These are phyloP conservation scores for Drosophila baimaii DNA, from an alignment of 1,140 invertebrate species.

Conservation along the genomic window DNA sequence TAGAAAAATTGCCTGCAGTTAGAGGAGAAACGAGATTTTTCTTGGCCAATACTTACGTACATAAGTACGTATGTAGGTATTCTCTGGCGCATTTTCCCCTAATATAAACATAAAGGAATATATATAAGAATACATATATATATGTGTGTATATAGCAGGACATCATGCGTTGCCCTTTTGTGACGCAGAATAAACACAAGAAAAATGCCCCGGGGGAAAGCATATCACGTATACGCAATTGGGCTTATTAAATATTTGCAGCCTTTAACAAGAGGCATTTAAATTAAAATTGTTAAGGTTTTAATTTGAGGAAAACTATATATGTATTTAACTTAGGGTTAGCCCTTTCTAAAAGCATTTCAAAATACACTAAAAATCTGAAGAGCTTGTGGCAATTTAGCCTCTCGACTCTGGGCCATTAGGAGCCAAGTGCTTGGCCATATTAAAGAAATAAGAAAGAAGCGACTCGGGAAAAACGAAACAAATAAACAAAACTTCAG, in stretches of 20 bases:
- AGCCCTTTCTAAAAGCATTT: too few relatives aligned
- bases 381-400: slow-evolving; percentile 42
- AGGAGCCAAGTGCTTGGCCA: slow-evolving; percentile 53
- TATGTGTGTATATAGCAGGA: too few relatives aligned
- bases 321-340: too few relatives aligned
- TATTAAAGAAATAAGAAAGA: slow-evolving; percentile 30
- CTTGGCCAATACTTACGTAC: neutral
- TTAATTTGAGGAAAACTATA: too few relatives aligned
- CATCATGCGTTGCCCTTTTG: slow-evolving; percentile 51
- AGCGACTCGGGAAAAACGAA: slow-evolving; percentile 35
- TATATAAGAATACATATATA: neutral
- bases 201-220: slow-evolving; percentile 9
- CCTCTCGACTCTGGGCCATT: slow-evolving; percentile 43
- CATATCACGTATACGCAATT: slow-evolving; percentile 5
- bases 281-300: too few relatives aligned
- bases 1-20: slow-evolving; percentile 80
- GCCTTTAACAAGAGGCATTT: neutral
- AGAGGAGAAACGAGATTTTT: slow-evolving; percentile 30
- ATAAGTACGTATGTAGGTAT: slow-evolving; percentile 1
- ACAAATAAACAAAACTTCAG: slow-evolving; percentile 77
- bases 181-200: slow-evolving; percentile 1
- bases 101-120: slow-evolving; percentile 14
- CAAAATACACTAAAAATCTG: neutral
- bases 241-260: neutral
- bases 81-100: slow-evolving; percentile 15